Conservation (phyloP, 2,888 invertebrate species). For the Machimus rusticus region DNA sequence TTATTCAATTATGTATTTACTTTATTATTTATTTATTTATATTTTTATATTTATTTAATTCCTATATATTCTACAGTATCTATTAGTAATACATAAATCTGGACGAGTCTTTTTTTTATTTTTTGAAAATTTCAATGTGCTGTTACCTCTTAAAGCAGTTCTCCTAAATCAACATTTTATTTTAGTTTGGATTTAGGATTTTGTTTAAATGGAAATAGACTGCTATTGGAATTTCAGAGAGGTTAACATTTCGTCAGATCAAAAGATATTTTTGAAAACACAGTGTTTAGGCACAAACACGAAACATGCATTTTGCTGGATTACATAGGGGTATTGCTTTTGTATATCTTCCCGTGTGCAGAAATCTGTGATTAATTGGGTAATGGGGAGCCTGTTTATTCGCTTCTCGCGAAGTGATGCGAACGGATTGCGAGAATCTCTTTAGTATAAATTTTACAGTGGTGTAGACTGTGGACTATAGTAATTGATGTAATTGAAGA, state of each 20-base stretch:
- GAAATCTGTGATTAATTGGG: slow-evolving; percentile 39
- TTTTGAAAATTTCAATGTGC: too few species aligned
- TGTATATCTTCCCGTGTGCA: slow-evolving; percentile 22
- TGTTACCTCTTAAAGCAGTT: too few species aligned
- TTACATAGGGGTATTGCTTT: background rate
- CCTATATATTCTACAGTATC: too few species aligned
- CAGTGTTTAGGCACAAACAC: background rate
- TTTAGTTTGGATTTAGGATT: background rate
- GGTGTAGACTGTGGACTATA: background rate
- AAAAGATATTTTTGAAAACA: background rate
- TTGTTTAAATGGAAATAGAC: background rate
- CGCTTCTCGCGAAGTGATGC: background rate
- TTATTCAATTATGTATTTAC: too few species aligned
- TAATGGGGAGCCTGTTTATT: slow-evolving; percentile 20
- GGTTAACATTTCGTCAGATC: background rate
- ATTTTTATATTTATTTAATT: too few species aligned
- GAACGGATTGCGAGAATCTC: background rate
- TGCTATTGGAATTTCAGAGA: background rate
- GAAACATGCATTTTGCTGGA: background rate
- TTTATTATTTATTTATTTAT: too few species aligned
- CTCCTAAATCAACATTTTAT: background rate
- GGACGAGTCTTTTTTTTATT: too few species aligned
- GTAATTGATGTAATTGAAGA: background rate
- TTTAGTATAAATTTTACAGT: background rate
- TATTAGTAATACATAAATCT: too few species aligned